Base-by-base conservation (phyloP, 2,797 vertebrate genomes). In the Schizopygopsis malacanthus region DNA sequence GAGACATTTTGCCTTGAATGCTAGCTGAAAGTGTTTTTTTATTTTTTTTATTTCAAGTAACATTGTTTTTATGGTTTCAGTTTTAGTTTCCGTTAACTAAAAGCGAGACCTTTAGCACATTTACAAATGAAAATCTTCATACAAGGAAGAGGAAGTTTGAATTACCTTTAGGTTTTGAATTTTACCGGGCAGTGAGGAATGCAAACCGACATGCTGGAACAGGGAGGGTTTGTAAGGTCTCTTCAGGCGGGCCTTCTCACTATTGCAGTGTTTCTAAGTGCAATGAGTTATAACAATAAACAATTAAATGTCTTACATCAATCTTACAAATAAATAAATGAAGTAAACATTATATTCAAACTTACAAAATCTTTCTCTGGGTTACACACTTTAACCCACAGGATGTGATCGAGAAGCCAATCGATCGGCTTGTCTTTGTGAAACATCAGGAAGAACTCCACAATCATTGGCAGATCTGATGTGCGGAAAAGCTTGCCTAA, bases 391-490 rank as follows among this genome's bases (percentile, higher is more conserved):
- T 97, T 98, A 78, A 98, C 94, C 94, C 95, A 96, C 80, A 98
- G 93, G 79, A 98, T 93, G 89, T 98, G 96, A 86, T 96, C 95
- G 72, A 98, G 86, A 78, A 98, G 95, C 96, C 96, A 96, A 90
- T 99, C 97, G 78, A 98, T 90, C 0, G 98, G 97, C 89, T 98
- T 98, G 91, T 97, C 96, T 92, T 93, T 96, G 93, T 97, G 94
- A 90, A 98, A 98, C 97, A 98, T 98, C 89, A 98, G 92, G 91
- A 98, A 95, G 90, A 99, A 98, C 0, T 95, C 95, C 15, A 95
- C 92, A 70, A 98, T 89, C 70, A 95, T 86, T 4, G 93, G 93
- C 56, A 99, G 92, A 86, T 97, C 95, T 16, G 92, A 88, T 6
- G 94, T 90, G 84, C 91, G 93, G 86, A 95, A 96, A 93, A 99